These are phyloP conservation scores for Dryas iulia DNA, from an alignment of 1,140 invertebrate species.

Conservation along the genomic window DNA sequence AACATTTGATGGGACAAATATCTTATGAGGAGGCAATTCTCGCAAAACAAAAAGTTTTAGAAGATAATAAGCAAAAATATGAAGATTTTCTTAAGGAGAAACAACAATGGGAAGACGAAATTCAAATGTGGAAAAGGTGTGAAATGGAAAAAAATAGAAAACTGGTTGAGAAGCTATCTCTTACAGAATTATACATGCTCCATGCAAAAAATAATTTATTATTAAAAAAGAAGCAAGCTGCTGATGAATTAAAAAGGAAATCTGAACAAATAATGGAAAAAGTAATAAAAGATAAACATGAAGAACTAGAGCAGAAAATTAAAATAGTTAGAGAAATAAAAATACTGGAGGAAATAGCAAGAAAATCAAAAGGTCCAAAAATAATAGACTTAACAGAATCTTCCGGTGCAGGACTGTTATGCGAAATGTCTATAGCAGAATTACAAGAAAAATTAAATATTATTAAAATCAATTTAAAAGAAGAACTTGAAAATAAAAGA, in stretches of 20 bases:
- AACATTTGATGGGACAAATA: constrained; percentile 80
- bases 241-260: constrained; percentile 70
- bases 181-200: constrained; percentile 68
- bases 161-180: constrained; percentile 70
- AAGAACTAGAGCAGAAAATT: constrained; percentile 75
- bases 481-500: constrained; percentile 76
- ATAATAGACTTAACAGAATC: constrained; percentile 81
- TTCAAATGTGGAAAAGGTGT: constrained; percentile 73
- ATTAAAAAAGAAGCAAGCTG: constrained; percentile 69
- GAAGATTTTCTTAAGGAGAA: constrained; percentile 77
- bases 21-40: constrained; percentile 80
- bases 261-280: constrained; percentile 59
- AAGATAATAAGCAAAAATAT: constrained; percentile 77
- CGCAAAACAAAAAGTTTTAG: constrained; percentile 73
- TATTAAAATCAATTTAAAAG: constrained; percentile 73
- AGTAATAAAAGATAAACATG: constrained; percentile 67
- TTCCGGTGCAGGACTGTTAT: constrained; percentile 78
- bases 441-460: constrained; percentile 75
- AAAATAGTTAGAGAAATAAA: constrained; percentile 81
- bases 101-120: constrained; percentile 65
- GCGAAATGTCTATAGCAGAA: constrained; percentile 82
- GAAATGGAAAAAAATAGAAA: constrained; percentile 73
- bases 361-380: constrained; percentile 64
- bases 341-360: constrained; percentile 72
- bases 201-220: constrained; percentile 68